A percentile compares a stretch with the other conserved stretches of the same genome.
Conservation (phyloP, 2,113 vertebrate species). For the Tupaia tana region DNA sequence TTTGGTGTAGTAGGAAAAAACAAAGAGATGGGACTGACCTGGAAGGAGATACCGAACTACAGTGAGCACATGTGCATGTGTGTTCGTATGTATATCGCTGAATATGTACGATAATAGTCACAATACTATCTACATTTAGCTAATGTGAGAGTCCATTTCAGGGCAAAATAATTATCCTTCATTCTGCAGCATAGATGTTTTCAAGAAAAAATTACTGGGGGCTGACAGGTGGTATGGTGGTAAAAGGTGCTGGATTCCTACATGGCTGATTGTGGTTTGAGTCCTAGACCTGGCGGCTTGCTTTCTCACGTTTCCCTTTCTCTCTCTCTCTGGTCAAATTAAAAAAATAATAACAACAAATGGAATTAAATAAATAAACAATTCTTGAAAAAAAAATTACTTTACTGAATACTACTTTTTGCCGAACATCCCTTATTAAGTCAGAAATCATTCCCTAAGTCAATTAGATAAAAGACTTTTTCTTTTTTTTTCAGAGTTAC, state of each 20-base stretch:
- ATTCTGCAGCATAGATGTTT: neutral
- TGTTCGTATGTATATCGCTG: neutral
- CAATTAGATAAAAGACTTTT: neutral
- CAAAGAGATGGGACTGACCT: neutral
- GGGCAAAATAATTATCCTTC: neutral
- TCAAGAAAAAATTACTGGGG: neutral
- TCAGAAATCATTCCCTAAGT: neutral
- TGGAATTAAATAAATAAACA: no score
- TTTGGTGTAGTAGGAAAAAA: neutral
- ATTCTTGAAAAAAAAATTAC: neutral
- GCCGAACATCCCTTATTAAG: neutral
- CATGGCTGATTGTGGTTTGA: no score
- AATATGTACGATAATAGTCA: neutral
- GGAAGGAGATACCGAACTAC: neutral
- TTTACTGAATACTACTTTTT: constrained; percentile 29
- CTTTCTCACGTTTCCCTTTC: no score
- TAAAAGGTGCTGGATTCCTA: no score
- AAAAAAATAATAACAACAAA: no score
- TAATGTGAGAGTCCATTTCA: neutral
- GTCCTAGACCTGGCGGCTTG: no score
- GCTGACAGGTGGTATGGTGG: no score
- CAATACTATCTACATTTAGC: neutral
- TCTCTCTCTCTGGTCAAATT: no score
- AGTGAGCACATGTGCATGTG: neutral
- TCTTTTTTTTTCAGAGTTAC: no score